Evolutionary conservation across 2,797 vertebrate genomes (phyloP).

Genomic region (Gobionotothen gibberifrons): DNA sequence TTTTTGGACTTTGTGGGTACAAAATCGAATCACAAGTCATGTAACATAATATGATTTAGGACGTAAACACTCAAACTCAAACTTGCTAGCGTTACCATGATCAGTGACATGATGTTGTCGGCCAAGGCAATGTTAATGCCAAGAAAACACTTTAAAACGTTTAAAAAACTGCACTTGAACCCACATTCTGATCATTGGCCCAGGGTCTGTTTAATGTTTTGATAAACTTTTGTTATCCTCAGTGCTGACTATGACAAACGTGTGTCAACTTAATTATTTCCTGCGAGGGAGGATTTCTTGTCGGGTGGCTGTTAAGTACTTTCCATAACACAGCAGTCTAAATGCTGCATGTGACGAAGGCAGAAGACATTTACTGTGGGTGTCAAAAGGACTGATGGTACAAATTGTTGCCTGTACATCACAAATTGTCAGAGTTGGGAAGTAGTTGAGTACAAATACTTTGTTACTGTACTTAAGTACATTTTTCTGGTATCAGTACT

Average conservation of each 20-base stretch:
- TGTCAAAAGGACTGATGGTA: background rate
- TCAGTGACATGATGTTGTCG: background rate
- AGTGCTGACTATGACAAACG: slow-evolving; percentile 19
- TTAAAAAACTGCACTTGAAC: background rate
- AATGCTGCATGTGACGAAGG: slow-evolving; percentile 7
- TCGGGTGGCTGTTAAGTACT: slow-evolving; percentile 30
- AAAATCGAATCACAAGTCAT: background rate
- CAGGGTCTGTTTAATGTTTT: background rate
- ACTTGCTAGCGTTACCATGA: background rate
- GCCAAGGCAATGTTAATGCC: background rate
- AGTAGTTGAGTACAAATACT: no score
- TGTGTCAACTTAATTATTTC: slow-evolving; percentile 26
- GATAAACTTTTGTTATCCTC: background rate
- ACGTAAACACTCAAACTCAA: background rate
- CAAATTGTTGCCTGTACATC: no score
- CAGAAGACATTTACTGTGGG: background rate
- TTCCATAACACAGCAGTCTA: slow-evolving; percentile 28
- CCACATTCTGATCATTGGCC: background rate
- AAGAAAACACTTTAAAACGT: no score
- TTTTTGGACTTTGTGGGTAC: background rate
- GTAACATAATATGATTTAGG: background rate
- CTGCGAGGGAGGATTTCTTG: slow-evolving; percentile 23
- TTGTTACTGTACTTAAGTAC: no score
- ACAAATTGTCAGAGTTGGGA: no score
- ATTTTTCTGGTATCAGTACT: no score